phyloP scores from a whole-genome alignment of 2,888 invertebrate genomes.

The Eulithis testata region DNA sequence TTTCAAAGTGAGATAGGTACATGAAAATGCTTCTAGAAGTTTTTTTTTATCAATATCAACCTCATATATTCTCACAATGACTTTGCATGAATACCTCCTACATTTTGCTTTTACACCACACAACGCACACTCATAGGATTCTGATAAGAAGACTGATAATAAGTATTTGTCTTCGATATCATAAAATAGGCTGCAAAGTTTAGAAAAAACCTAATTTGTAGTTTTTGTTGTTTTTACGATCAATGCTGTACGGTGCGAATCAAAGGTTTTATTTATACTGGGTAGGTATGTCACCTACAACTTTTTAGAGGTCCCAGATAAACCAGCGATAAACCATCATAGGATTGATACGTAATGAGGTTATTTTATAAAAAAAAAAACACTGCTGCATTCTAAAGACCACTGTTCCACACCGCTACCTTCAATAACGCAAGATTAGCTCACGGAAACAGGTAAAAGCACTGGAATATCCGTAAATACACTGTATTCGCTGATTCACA shows the following conservation, averaged over 20 bases:
- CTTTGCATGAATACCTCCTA: neutral
- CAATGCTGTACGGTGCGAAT: too few species aligned
- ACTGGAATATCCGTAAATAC: slow-evolving; percentile 57
- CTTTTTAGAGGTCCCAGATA: too few species aligned
- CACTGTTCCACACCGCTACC: slow-evolving; percentile 66
- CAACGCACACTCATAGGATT: slow-evolving; percentile 23
- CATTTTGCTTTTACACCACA: neutral
- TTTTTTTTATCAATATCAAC: too few species aligned
- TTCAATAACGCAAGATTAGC: slow-evolving; percentile 60
- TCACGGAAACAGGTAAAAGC: slow-evolving; percentile 66
- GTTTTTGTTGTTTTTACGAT: too few species aligned
- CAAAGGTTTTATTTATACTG: too few species aligned
- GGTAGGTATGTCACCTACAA: too few species aligned
- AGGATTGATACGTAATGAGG: slow-evolving; percentile 29
- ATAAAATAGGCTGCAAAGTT: neutral
- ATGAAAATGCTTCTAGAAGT: too few species aligned
- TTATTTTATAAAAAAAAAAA: slow-evolving; percentile 41
- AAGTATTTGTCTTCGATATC: slow-evolving; percentile 12
- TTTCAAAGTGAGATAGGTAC: too few species aligned
- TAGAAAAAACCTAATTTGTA: too few species aligned
- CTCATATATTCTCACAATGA: neutral
- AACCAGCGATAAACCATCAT: too few species aligned
- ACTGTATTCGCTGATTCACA: slow-evolving; percentile 50
- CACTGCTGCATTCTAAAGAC: slow-evolving; percentile 61
- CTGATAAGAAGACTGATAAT: slow-evolving; percentile 27